These are phyloP conservation scores for Argyresthia goedartella DNA, from an alignment of 2,888 invertebrate species.

Conservation along the genomic window DNA sequence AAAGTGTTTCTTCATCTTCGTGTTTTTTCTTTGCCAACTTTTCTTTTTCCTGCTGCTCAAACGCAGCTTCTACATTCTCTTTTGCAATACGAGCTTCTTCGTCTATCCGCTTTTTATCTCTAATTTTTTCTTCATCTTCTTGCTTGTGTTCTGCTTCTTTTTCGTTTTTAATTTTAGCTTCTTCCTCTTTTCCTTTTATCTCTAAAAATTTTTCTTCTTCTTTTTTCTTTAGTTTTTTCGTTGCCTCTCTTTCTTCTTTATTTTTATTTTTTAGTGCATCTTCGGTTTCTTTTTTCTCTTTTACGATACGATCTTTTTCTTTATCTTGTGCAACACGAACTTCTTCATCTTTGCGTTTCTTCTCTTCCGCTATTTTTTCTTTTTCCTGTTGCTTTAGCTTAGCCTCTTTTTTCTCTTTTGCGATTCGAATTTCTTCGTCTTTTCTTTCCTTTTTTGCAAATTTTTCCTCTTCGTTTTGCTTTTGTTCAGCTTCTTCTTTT, in stretches of 20 bases:
- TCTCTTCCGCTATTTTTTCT: conserved; percentile 11
- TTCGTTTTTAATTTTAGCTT: conserved; percentile 12
- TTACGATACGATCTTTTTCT: conserved; percentile 5
- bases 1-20: no score
- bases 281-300: conserved; percentile 11
- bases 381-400: no score
- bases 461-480: conserved; percentile 7
- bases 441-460: conserved; percentile 11
- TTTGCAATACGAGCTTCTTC: conserved; percentile 10
- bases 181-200: conserved; percentile 11
- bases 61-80: conserved; percentile 11
- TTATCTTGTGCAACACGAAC: no score
- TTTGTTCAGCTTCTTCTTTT: no score
- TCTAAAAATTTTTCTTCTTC: conserved; percentile 10
- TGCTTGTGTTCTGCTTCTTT: no score
- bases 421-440: conserved; percentile 10
- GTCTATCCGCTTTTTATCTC: conserved; percentile 10
- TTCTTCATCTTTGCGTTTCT: no score
- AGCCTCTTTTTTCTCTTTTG: background rate
- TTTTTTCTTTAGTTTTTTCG: conserved; percentile 11
- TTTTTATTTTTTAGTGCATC: conserved; percentile 13
- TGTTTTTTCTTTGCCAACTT: background rate
- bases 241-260: conserved; percentile 13
- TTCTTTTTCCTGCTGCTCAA: background rate
- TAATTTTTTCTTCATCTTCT: no score